Base-by-base conservation (phyloP, 2,888 invertebrate species). In the Xestoiulus laeticollis region DNA sequence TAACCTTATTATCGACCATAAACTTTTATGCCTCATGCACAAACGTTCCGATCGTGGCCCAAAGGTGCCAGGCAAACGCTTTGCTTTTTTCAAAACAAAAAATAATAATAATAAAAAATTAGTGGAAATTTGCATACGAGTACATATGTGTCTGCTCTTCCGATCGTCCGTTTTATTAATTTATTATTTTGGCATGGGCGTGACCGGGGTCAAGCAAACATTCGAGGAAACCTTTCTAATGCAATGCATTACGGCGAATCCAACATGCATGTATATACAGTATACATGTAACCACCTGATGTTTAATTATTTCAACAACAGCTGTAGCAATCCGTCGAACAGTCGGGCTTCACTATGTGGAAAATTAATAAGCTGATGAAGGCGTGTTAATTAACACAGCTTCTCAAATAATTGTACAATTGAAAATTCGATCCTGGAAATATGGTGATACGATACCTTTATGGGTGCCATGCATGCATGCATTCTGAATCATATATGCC, bases 1-100 rank as follows among this genome's bases (percentile, higher is more conserved):
- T 59, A 59, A 59, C 59, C 59, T 59, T 59, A 59, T 59, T 59
- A 59, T 59, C 59, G 59, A 59, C 59, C 59, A 59, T 59, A 59
- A 59, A 59, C 59, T n/a, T 59, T 59, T 59, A 59, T 59, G 59
- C n/a, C 59, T 59, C n/a, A n/a, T n/a, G n/a, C n/a, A 59, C 59
- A 59, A 59, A 59, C 59, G 19, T n/a, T 59, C 59, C 59, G 59
- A 59, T 59, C 59, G 59, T 59, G 59, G 19, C 59, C 59, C n/a
- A 19, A n/a, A 59, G 59, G 59, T 59, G 59, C 19, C 59, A n/a
- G 59, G 6, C 59, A 59, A 59, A 59, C 59, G 19, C 59, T 16
- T 38, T 59, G 59, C n/a, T 59, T 59, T 59, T 59, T 59, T 19
- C 5, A n/a, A 59, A 59, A 59, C n/a, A 59, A 59, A 59, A 59